Base-by-base conservation (phyloP, 2,113 vertebrate species). In the Anguilla japonica region DNA sequence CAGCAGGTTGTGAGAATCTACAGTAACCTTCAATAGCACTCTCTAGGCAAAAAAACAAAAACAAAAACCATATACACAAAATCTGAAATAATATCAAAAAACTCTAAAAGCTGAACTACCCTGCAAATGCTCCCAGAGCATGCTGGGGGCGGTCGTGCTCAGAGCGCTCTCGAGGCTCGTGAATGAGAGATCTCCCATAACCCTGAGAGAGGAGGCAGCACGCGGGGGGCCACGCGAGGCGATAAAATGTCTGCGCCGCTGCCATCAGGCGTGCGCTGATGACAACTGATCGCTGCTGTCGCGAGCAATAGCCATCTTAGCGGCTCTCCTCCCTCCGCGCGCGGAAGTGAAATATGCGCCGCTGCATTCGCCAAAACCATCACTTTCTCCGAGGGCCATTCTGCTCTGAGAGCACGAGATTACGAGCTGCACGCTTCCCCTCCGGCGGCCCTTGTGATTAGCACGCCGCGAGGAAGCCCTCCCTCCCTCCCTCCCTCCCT, bases 361-460 rank as follows among this genome's bases (percentile, higher is more conserved):
- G 41, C 9, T 43, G 46, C n/a, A 5, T 20, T n/a, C 81, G 18
- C 43, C 26, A 43, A 82, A 82, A 50, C 81, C n/a, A 3, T 82
- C 81, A 50, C 81, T 50, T 50, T 29, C 26, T 82, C 41, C 2
- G 13, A 34, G 82, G 29, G 18, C 53, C 14, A 14, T n/a, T 57
- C 39, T n/a, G 11, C 50, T 83, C 82, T 22, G 79, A 80, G 53
- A 83, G 82, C 53, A 56, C 15, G 46, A 83, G 82, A 34, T 83
- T 83, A 39, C n/a, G 41, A 60, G 82, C 53, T 39, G 50, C 53
- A 34, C 34, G 13, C 39, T 60, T 83, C 82, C 53, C 29, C 53
- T 20, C 79, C n/a, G 43, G 26, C 43, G 29, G 81, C 43, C 41
- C 26, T 15, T 16, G 18, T 41, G 40, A 80, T 80, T 80, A 80